Conservation (phyloP, 1,140 invertebrate species). For the Pseudomyrmex flavicornis region DNA sequence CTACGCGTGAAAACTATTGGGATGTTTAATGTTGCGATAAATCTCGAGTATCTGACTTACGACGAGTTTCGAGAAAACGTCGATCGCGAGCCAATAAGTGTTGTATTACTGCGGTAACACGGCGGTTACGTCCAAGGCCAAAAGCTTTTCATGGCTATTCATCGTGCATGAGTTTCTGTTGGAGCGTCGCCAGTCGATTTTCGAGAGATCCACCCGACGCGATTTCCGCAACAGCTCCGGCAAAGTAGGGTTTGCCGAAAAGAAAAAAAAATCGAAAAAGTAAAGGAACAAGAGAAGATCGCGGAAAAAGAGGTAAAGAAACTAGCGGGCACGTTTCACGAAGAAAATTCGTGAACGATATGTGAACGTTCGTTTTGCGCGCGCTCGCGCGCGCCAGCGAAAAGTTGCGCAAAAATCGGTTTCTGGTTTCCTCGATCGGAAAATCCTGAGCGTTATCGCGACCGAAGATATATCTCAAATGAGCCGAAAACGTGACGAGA, state of each 20-base stretch:
- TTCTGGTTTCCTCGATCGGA: constrained; percentile 20
- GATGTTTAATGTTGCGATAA: constrained; percentile 20
- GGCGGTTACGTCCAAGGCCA: constrained; percentile 39
- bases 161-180: constrained; percentile 35
- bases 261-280: constrained; percentile 2
- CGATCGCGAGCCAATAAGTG: constrained; percentile 3
- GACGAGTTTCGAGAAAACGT: not conserved
- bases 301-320: constrained; percentile 2
- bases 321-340: constrained; percentile 21
- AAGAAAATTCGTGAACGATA: constrained; percentile 65
- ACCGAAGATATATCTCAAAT: constrained; percentile 61
- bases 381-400: constrained; percentile 30
- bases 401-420: constrained; percentile 41
- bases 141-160: constrained; percentile 26
- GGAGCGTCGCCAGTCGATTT: constrained; percentile 57
- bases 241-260: constrained; percentile 23
- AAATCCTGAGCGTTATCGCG: constrained; percentile 68
- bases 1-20: not conserved
- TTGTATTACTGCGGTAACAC: constrained; percentile 41
- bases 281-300: not conserved
- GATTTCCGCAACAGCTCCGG: constrained; percentile 17
- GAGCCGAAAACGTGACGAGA: constrained; percentile 72
- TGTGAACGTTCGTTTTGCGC: constrained; percentile 20
- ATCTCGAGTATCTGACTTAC: not conserved
- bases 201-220: constrained; percentile 30